A percentile compares a stretch with the other conserved stretches of the same genome.
Evolutionary conservation across 2,113 vertebrate species (phyloP).

Genomic region (Hymenochirus boettgeri): DNA sequence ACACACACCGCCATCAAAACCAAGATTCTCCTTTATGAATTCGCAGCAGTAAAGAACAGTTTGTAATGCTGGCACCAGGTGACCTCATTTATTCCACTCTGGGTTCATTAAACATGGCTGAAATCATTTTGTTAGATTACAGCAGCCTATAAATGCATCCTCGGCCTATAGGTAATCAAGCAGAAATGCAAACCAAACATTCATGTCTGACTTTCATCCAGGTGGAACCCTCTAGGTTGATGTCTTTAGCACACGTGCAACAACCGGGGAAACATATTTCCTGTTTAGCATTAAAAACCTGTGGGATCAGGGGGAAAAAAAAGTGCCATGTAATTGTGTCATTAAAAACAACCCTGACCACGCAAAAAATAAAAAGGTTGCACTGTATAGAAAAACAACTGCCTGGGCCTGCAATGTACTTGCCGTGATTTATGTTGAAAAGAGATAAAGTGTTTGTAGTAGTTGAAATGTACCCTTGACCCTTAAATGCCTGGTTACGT

Average conservation of each 20-base stretch:
- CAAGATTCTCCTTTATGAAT: constrained; percentile 34
- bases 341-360: constrained; percentile 10
- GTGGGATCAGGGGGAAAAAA: constrained; percentile 13
- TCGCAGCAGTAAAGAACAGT: constrained; percentile 31
- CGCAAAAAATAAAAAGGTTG: constrained; percentile 16
- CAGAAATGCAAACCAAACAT: constrained; percentile 41
- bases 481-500: neutral
- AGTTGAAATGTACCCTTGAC: neutral
- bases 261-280: constrained; percentile 33
- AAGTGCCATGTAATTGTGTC: constrained; percentile 33
- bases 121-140: constrained; percentile 39
- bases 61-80: constrained; percentile 42
- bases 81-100: constrained; percentile 43
- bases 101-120: constrained; percentile 39
- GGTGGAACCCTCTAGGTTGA: constrained; percentile 35
- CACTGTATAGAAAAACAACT: neutral
- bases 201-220: constrained; percentile 27
- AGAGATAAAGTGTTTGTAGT: constrained; percentile 9
- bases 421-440: constrained; percentile 34
- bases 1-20: constrained; percentile 39
- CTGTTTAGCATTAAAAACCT: constrained; percentile 31
- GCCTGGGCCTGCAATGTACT: neutral
- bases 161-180: constrained; percentile 29
- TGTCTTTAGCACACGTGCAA: constrained; percentile 37
- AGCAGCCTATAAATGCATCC: constrained; percentile 38